phyloP scores from a whole-genome alignment of 2,888 invertebrate genomes.

The Noctua janthe region DNA sequence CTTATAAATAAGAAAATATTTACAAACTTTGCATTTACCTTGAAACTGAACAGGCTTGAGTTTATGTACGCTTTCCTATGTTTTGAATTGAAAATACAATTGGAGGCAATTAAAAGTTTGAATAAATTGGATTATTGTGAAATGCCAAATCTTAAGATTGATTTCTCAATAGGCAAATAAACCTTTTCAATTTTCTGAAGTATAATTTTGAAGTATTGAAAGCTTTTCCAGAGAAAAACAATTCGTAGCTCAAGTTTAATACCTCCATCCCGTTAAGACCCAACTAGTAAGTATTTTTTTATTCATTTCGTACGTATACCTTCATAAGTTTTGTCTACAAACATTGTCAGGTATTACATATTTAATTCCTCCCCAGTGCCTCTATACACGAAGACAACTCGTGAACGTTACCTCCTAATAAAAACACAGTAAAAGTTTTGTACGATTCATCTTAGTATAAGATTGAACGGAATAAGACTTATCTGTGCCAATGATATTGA shows the following conservation, averaged over 20 bases:
- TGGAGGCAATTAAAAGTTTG: slow-evolving; percentile 49
- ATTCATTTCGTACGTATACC: neutral
- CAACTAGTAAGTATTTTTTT: neutral
- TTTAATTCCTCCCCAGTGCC: slow-evolving; percentile 3
- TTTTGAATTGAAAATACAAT: slow-evolving; percentile 46
- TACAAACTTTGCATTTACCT: slow-evolving; percentile 54
- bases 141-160: slow-evolving; percentile 28
- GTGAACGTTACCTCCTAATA: slow-evolving; percentile 11
- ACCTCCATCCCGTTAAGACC: neutral
- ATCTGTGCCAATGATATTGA: slow-evolving; percentile 19
- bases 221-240: slow-evolving; percentile 18
- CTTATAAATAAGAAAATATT: slow-evolving; percentile 62
- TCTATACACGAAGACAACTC: neutral
- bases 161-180: slow-evolving; percentile 23
- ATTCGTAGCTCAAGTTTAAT: neutral
- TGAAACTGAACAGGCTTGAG: slow-evolving; percentile 41
- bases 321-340: slow-evolving; percentile 11
- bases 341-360: slow-evolving; percentile 13
- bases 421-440: slow-evolving; percentile 23
- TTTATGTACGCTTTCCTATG: slow-evolving; percentile 27
- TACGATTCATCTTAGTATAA: slow-evolving; percentile 29
- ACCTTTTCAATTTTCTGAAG: slow-evolving; percentile 1
- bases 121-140: slow-evolving; percentile 40
- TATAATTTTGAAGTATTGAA: slow-evolving; percentile 1
- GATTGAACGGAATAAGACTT: slow-evolving; percentile 24